Base-by-base conservation (phyloP, 2,113 vertebrate species). In the Mesoclemmys tuberculata region DNA sequence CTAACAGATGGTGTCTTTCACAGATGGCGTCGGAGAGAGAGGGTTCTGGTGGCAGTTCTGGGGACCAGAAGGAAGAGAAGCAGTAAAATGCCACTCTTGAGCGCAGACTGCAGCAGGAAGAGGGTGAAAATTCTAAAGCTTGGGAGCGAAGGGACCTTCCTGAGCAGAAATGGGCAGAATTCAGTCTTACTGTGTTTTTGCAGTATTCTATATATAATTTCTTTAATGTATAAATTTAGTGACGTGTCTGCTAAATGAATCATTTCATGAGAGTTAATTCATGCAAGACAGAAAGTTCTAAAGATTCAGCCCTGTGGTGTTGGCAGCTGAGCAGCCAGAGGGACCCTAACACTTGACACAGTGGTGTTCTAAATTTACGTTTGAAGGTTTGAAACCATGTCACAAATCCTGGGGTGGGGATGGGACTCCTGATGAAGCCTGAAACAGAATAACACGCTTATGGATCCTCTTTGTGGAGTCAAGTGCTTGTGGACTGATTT, bases 11-110 rank as follows among this genome's bases (percentile, higher is more conserved):
- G 26, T 48, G 94, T 94, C 89, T 93, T 96, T 97, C 95, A 78
- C 97, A 99, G 99, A 99, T 99, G 99, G 99, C 99, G 77, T 99
- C 99, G 1, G 99, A 99, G 88, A 98, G 99, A 49, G 99, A 99
- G 83, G 95, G 99, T 89, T 97, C 98, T 97, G 98, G 97, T 97
- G 98, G 97, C 96, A 97, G 97, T 86, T 94, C 98, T 29, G 98
- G 98, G 41, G 98, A 99, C 84, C 98, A 99, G 95, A 99, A 99
- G 49, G 99, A 99, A 58, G 99, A 99, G 91, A 99, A 99, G 97
- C 99, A 99, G 97, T 99, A 99, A 95, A 94, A 97, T 91, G 90
- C 92, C 52, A 87, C 88, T 95, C 90, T 92, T 95, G 95, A 46
- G 85, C 82, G 93, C 95, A 85, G 90, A 95, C 10, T 44, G 85